Percentiles rank a stretch among this genome's conserved stretches.
phyloP scores from a whole-genome alignment of 2,113 vertebrate species.

The Triplophysa rosa region DNA sequence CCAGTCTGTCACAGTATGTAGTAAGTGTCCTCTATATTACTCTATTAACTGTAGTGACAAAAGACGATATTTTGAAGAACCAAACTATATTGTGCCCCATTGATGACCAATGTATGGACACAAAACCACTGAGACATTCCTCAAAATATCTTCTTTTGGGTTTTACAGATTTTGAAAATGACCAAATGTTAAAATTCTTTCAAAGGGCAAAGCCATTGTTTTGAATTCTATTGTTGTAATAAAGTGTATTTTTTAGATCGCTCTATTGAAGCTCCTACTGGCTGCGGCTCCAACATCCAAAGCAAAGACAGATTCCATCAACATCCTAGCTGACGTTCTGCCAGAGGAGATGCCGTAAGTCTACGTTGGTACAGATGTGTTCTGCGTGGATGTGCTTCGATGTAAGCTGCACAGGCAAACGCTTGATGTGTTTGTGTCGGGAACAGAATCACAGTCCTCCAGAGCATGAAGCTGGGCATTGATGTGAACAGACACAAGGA shows the following conservation, averaged over 20 bases:
- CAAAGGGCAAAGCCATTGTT: too few species aligned
- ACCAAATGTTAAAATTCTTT: too few species aligned
- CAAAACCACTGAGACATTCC: constrained; percentile 44
- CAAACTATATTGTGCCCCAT: too few species aligned
- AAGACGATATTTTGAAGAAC: too few species aligned
- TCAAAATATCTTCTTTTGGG: too few species aligned
- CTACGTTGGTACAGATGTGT: not conserved
- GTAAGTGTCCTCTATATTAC: constrained; percentile 70
- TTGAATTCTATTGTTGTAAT: constrained; percentile 39
- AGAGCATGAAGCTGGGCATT: constrained; percentile 97
- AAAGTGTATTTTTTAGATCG: constrained; percentile 75
- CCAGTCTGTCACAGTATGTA: constrained; percentile 94
- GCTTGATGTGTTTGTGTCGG: constrained; percentile 26
- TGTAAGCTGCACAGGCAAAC: not conserved
- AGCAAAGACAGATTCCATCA: constrained; percentile 97
- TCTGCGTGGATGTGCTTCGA: not conserved
- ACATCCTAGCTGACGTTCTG: constrained; percentile 92
- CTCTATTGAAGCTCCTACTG: constrained; percentile 91
- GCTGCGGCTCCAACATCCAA: constrained; percentile 97
- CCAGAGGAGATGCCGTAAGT: constrained; percentile 98
- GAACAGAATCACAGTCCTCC: constrained; percentile 88
- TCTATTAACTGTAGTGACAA: not conserved
- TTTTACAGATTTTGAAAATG: too few species aligned
- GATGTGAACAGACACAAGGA: constrained; percentile 98
- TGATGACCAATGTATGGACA: too few species aligned